Evolutionary conservation across 2,888 invertebrate genomes (phyloP), one percentile per base, ranked within the genome.

Genomic region (Eristalis pertinax): DNA sequence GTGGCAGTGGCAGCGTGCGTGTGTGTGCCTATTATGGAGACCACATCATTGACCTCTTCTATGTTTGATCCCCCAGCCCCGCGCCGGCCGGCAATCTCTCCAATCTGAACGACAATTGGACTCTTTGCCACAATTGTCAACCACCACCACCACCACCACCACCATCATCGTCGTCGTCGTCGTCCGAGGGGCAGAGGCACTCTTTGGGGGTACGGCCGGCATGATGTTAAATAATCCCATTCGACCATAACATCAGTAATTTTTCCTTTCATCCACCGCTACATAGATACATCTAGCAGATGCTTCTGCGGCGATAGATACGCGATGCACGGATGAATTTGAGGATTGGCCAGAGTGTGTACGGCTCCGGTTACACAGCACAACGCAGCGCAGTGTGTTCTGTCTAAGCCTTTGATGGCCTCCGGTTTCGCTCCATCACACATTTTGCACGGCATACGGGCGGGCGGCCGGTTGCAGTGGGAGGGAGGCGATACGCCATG

Each of bases 361-460:
- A 22, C 69, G 69, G 50, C 26, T 60, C 60, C 19, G 60, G 24
- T 26, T n/a, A 24, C 26, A 72, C 32, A 32, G 32, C 10, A 32
- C 4, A 32, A 13, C 35, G 35, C 32, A 60, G 50, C 32, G 38
- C 22, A 64, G 13, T 19, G 10, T 63, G 60, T 65, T 63, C 68
- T 65, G 69, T 69, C 50, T 75, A 79, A 84, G 84, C 79, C 84
- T 76, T 84, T 79, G 79, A 76, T 83, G 79, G 83, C 70, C 70
- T 81, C 64, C 70, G 82, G 82, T 80, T 84, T 84, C 84, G 84
- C 84, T 87, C 60, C 87, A 84, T 87, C 79, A 73, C 78, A 77
- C 87, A 87, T 79, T 75, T 83, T 75, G 70, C 75, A 70, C 75
- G 73, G 24, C 72, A 74, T 70, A 75, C 72, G 82, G 84, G 75